Base-by-base conservation (phyloP, 1,140 invertebrate species). In the Coelopa frigida region DNA sequence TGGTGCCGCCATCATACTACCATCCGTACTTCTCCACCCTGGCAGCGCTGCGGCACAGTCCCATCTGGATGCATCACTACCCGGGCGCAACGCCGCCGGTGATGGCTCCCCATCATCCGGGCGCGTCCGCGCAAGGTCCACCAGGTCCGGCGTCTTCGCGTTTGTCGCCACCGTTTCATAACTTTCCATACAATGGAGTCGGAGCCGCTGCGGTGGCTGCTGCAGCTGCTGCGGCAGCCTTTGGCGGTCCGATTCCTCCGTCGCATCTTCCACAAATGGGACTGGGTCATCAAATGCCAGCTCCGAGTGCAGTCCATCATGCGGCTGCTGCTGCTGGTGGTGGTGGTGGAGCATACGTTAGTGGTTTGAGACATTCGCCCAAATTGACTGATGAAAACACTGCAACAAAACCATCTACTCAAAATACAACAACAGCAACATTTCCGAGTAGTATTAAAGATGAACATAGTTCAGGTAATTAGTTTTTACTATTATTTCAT, bases 41-140 rank as follows among this genome's bases (percentile, higher is more conserved):
- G 27, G 58, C 61, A 33, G 63, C 63, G 3, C 33, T 67, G 44
- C 50, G 61, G 39, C 61, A 65, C 32, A 66, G 70, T 43, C 72
- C 75, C 21, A 46, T 75, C 44, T 75, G 74, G 74, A 70, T 74
- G 70, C 74, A 76, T 40, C 58, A 59, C 46, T 77, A 76, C 52
- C 73, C 70, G 36, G 67, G 72, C 38, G 72, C 73, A 42, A 71
- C 73, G 5, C 36, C 51, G 11, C 36, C 54, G n/a, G n/a, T n/a
- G n/a, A n/a, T n/a, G n/a, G n/a, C n/a, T n/a, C n/a, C n/a, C n/a
- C n/a, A n/a, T n/a, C n/a, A n/a, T 27, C 27, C 54, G 15, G 45
- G 51, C 31, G 41, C 52, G n/a, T 50, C 58, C 32, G 43, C 58
- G n/a, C n/a, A n/a, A 11, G 44, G 10, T 27, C 22, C 26, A 15